Evolutionary conservation across 1,140 invertebrate genomes (phyloP), one percentile per base, ranked within the genome.

Genomic region (Eurosta solidaginis): DNA sequence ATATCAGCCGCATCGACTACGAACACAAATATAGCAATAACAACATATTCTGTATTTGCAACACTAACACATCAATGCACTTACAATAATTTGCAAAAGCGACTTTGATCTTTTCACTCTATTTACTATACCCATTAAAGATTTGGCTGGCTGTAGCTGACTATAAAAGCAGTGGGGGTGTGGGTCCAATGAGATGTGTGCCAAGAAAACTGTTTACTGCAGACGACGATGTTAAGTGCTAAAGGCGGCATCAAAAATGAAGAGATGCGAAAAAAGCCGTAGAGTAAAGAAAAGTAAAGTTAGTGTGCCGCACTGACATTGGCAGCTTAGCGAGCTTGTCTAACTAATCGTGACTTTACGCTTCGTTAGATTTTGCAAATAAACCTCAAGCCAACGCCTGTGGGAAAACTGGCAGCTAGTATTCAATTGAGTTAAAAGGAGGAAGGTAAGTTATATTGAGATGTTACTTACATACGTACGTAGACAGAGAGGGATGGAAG

Each of bases 311-410:
- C 33, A 36, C 59, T 68, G 59, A 68, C 27, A 68, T 68, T 68
- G 59, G 59, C 59, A 76, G 33, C 74, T 78, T 78, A 78, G 49
- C 74, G 78, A 50, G 84, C 83, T 85, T 86, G 84, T 86, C 85
- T 86, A 86, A 86, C 85, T 86, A 86, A 86, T 86, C 85, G 85
- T 86, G 85, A 86, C 84, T 86, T 86, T 85, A 84, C 83, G 84
- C 85, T 86, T 86, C 84, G 85, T 84, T 86, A 83, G 84, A 85
- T 82, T 85, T 85, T 83, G 81, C 84, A 86, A 83, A 86, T 83
- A 86, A 78, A 76, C 25, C 47, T 76, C 50, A 74, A 79, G 52
- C 36, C 54, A 76, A 42, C 29, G 40, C 25, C 73, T 75, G 49
- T 22, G 25, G n/a, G 33, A 40, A n/a, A 17, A 10, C 59, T 22